Base-by-base conservation (phyloP, 2,113 vertebrate genomes). In the Phaethornis superciliosus region DNA sequence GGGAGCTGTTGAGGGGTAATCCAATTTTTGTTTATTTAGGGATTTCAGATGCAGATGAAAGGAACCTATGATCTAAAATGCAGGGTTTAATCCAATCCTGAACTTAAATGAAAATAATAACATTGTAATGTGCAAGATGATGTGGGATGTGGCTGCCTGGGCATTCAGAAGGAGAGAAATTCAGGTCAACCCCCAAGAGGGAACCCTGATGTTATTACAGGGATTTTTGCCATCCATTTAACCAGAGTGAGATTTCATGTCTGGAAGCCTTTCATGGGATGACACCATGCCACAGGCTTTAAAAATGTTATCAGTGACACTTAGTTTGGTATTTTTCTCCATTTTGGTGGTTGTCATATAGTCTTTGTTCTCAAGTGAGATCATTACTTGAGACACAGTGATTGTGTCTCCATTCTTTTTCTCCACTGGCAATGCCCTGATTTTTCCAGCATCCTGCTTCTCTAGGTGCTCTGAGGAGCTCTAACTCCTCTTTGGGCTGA, bases 11-110 rank as follows among this genome's bases (percentile, higher is more conserved):
- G 59, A 86, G 52, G 40, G 81, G 67, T 94, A 76, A 94, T 94
- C 74, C 89, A 19, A 2, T 87, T 83, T 94, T 95, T 96, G 65
- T 95, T 95, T 95, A 62, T 75, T 86, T 52, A 71, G n/a, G 44
- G 44, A 90, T 95, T 93, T 90, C 90, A 79, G 81, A 63, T 27
- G 40, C 24, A 89, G 89, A 71, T 81, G 72, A 77, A 89, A n/a
- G 69, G 74, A 90, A 81, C n/a, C n/a, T 75, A 52, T 77, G 86
- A 81, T 92, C 56, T 52, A 76, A 94, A 89, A 93, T 17, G 58
- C 69, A 76, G 35, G 27, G 27, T 64, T 92, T 90, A 68, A 75
- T 60, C 60, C 26, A 68, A 12, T 84, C 44, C 65, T 16, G 15
- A 7, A 7, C 81, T 71, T 54, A n/a, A 92, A 88, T 79, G 72